A percentile compares a stretch with the other conserved stretches of the same genome.
These are phyloP conservation scores for Callospermophilus lateralis DNA, from an alignment of 2,113 vertebrate genomes.

Conservation along the genomic window DNA sequence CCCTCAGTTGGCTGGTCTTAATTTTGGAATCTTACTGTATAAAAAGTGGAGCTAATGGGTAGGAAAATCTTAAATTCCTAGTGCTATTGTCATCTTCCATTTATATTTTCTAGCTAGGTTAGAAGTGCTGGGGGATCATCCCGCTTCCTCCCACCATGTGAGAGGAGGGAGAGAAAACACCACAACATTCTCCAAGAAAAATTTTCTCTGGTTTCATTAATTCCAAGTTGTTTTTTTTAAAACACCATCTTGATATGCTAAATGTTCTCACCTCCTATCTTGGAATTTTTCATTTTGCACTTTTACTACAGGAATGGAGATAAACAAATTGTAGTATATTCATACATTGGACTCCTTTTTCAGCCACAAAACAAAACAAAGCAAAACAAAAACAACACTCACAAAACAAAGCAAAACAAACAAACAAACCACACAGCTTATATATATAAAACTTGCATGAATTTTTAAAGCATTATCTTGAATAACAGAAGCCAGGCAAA, in stretches of 20 bases:
- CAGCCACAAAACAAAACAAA: constrained; percentile 19
- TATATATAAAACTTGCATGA: background rate
- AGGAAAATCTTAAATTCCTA: background rate
- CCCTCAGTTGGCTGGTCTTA: background rate
- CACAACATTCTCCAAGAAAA: background rate
- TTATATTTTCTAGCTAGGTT: background rate
- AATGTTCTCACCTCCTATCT: constrained; percentile 7
- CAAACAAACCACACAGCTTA: background rate
- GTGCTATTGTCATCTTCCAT: background rate
- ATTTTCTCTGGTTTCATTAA: constrained; percentile 9
- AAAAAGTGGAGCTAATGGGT: background rate
- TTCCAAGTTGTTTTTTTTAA: background rate
- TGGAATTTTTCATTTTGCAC: constrained; percentile 21
- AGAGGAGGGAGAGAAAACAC: background rate
- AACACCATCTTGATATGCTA: background rate
- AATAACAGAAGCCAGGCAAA: background rate
- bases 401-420: background rate
- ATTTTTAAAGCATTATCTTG: constrained; percentile 24
- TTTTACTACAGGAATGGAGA: constrained; percentile 23
- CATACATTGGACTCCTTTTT: background rate
- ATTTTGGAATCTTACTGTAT: background rate
- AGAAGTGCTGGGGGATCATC: background rate
- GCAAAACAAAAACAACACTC: constrained; percentile 7
- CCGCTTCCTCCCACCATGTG: background rate
- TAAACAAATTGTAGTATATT: constrained; percentile 4